Evolutionary conservation across 2,113 vertebrate species (phyloP).

Genomic region (Eupsittula cactorum): DNA sequence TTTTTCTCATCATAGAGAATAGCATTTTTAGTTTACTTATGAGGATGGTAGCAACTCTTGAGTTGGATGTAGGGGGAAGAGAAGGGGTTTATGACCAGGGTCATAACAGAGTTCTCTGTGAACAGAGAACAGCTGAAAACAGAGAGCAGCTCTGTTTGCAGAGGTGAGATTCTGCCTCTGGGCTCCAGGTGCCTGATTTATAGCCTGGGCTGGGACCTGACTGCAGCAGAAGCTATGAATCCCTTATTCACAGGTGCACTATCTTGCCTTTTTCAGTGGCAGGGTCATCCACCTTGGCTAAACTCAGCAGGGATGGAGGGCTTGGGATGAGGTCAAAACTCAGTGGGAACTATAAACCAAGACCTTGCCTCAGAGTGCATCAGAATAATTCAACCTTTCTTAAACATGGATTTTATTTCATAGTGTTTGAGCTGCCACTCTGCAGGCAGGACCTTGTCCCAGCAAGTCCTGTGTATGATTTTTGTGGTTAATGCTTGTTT

Average conservation of each 20-base stretch:
- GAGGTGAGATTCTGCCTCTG: neutral
- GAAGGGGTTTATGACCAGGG: fast-evolving
- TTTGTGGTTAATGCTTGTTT: neutral
- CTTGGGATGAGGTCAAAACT: neutral
- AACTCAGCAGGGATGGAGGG: neutral
- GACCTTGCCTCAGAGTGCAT: neutral
- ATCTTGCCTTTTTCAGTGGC: neutral
- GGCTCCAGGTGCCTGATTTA: neutral
- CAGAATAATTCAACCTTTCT: neutral
- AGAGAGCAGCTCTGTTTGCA: neutral
- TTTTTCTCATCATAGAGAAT: neutral
- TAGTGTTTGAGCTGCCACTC: neutral
- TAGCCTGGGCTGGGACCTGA: neutral
- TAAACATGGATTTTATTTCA: neutral
- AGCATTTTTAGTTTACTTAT: neutral
- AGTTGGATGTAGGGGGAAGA: neutral
- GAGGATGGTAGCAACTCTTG: neutral
- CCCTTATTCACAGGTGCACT: neutral
- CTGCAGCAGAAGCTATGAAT: neutral
- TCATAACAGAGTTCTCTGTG: neutral
- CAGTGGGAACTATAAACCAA: neutral
- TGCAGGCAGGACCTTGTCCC: neutral
- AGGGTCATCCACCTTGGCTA: neutral
- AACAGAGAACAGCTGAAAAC: neutral
- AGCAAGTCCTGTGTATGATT: neutral